Percentiles rank a stretch among this genome's conserved stretches.
Conservation (phyloP, 2,797 vertebrate species). For the Vultur gryphus region DNA sequence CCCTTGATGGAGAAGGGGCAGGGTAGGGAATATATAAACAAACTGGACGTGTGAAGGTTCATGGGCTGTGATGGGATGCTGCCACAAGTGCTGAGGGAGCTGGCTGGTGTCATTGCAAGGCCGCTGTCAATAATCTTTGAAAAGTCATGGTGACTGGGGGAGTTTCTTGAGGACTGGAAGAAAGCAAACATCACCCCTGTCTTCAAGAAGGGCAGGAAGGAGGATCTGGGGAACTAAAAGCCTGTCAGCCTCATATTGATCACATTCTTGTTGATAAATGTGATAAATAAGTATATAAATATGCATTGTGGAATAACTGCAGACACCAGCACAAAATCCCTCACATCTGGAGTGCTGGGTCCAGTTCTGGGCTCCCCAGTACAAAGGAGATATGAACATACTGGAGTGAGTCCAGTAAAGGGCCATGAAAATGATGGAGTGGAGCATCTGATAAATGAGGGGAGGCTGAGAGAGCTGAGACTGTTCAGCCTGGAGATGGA, state of each 20-base stretch:
- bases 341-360: background rate
- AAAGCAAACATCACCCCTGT: background rate
- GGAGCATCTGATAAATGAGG: background rate
- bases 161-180: background rate
- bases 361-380: background rate
- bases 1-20: background rate
- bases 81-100: background rate
- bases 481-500: background rate
- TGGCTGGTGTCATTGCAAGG: background rate
- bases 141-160: background rate
- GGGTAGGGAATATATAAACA: background rate
- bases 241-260: background rate
- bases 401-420: background rate
- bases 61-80: background rate
- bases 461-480: background rate
- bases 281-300: background rate
- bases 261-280: background rate
- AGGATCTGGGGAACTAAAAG: background rate
- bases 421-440: background rate
- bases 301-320: background rate
- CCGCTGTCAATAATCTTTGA: background rate
- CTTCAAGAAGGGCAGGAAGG: background rate
- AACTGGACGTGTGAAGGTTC: rapidly evolving
- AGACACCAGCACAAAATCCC: background rate
- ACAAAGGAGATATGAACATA: background rate